These are phyloP conservation scores for Nymphalis io DNA, from an alignment of 1,140 invertebrate species.

Conservation along the genomic window DNA sequence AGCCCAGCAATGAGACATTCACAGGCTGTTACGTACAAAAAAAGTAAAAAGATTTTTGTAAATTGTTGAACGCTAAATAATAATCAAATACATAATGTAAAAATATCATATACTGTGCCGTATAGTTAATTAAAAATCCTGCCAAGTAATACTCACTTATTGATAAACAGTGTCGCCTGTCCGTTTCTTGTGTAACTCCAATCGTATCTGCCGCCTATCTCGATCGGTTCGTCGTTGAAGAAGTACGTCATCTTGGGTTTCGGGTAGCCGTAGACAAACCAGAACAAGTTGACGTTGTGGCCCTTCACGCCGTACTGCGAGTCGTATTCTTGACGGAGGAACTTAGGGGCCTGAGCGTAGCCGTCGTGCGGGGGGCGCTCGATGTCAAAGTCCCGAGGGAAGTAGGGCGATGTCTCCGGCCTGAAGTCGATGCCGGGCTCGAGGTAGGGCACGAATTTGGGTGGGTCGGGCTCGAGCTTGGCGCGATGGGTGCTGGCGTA, in stretches of 20 bases:
- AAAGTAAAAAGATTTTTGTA: no score
- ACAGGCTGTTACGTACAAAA: no score
- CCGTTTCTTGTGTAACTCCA: conserved; percentile 94
- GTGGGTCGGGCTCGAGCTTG: conserved; percentile 89
- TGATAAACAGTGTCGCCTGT: conserved; percentile 92
- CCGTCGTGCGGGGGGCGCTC: conserved; percentile 91
- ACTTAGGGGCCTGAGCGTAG: conserved; percentile 90
- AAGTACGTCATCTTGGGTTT: conserved; percentile 94
- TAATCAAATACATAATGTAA: no score
- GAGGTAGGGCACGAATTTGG: conserved; percentile 89
- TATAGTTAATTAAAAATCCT: not conserved
- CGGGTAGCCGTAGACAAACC: conserved; percentile 96
- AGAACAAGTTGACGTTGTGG: conserved; percentile 92
- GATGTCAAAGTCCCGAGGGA: conserved; percentile 94
- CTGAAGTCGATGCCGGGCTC: conserved; percentile 91
- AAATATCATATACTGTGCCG: no score
- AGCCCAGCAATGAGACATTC: no score
- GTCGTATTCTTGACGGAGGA: conserved; percentile 92
- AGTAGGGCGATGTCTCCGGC: conserved; percentile 93
- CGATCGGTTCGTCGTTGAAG: conserved; percentile 91
- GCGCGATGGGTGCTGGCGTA: conserved; percentile 90
- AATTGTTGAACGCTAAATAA: no score
- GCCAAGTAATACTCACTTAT: conserved; percentile 82
- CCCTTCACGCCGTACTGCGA: conserved; percentile 93
- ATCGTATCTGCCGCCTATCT: conserved; percentile 90